phyloP scores from a whole-genome alignment of 2,797 vertebrate genomes.

The Paratrypauchen microcephalus region DNA sequence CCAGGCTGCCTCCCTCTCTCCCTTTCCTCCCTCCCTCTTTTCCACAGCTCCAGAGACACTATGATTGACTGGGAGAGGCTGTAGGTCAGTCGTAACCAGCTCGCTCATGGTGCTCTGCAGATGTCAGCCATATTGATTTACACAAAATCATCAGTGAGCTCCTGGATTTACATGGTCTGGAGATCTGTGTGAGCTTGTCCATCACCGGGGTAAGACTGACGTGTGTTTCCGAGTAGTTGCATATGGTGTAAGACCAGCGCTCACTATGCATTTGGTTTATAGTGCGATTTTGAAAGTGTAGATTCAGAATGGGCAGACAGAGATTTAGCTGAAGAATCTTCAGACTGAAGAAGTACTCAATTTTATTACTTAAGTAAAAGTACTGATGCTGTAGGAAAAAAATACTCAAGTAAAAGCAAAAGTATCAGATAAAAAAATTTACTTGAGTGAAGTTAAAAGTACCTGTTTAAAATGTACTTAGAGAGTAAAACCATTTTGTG shows the following conservation, averaged over 20 bases:
- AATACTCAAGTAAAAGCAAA: no score
- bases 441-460: no score
- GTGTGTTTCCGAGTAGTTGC: constrained; percentile 16
- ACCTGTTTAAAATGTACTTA: no score
- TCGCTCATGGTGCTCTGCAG: background rate
- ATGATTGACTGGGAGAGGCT: constrained; percentile 1
- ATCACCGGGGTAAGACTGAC: constrained; percentile 20
- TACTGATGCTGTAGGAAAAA: no score
- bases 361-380: no score
- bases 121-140: constrained; percentile 1
- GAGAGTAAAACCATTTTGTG: no score
- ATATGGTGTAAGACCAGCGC: background rate
- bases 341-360: background rate
- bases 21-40: no score
- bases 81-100: background rate
- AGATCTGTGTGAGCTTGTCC: background rate
- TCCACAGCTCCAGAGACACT: background rate
- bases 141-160: constrained; percentile 13
- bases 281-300: background rate
- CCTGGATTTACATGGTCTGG: constrained; percentile 11
- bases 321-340: no score
- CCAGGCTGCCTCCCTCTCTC: background rate
- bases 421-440: no score
- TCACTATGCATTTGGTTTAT: background rate
- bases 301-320: background rate